Evolutionary conservation across 2,888 invertebrate species (phyloP).

Genomic region (Papilio protenor): DNA sequence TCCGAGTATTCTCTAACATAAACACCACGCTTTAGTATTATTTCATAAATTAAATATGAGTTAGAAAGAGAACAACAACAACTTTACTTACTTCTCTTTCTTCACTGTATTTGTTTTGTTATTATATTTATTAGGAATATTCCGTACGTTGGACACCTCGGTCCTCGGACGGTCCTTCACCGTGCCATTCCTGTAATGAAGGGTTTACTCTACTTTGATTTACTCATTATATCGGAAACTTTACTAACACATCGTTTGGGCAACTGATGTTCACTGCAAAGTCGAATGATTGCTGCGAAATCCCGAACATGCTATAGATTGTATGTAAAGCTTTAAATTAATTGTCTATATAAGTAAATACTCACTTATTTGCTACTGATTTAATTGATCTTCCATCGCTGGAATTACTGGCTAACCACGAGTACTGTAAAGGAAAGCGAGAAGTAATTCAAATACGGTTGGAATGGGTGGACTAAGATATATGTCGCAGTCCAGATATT

Average conservation of each 20-base stretch:
- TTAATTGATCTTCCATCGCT: conserved; percentile 66
- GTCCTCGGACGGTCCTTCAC: conserved; percentile 61
- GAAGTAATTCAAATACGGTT: neutral
- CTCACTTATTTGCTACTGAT: conserved; percentile 66
- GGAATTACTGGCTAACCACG: conserved; percentile 70
- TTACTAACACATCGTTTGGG: neutral
- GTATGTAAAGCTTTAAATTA: neutral
- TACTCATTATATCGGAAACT: neutral
- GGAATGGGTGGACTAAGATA: neutral
- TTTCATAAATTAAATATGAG: neutral
- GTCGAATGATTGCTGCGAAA: neutral
- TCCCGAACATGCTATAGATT: neutral
- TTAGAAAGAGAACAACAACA: no score
- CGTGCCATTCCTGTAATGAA: conserved; percentile 61
- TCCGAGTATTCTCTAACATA: conserved; percentile 70
- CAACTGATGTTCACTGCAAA: neutral
- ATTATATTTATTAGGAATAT: conserved; percentile 60
- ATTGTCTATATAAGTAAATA: conserved; percentile 39
- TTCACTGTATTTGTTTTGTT: conserved; percentile 62
- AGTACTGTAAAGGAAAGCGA: conserved; percentile 59
- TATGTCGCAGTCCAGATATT: neutral
- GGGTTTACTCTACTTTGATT: no score
- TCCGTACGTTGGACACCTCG: conserved; percentile 58
- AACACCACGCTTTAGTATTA: neutral
- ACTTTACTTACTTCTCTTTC: conserved; percentile 70